These are phyloP conservation scores for Pammene aurita DNA, from an alignment of 2,888 invertebrate genomes.

Conservation along the genomic window DNA sequence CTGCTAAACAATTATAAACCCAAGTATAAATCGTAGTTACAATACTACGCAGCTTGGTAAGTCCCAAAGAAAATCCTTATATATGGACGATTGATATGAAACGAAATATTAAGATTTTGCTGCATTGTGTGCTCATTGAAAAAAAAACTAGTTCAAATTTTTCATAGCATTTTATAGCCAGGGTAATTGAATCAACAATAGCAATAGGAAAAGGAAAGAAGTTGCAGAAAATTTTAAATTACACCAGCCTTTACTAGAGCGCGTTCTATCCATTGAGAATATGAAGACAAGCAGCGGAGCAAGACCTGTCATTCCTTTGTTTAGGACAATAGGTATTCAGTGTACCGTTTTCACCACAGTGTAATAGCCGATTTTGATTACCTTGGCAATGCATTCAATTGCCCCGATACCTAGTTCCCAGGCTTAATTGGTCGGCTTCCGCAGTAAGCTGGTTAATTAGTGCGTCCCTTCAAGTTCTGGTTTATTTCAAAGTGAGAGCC, in stretches of 20 bases:
- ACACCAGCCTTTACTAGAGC: constrained; percentile 55
- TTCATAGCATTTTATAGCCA: neutral
- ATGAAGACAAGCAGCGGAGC: constrained; percentile 53
- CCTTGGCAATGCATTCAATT: constrained; percentile 63
- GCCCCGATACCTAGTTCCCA: constrained; percentile 49
- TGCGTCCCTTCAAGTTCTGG: constrained; percentile 44
- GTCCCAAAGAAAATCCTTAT: no score
- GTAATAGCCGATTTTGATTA: constrained; percentile 47
- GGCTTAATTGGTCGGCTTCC: constrained; percentile 45
- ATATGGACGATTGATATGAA: no score
- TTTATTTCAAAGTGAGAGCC: constrained; percentile 29
- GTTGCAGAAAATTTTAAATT: constrained; percentile 47
- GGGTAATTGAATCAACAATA: constrained; percentile 16
- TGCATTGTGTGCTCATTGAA: neutral
- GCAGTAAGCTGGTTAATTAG: constrained; percentile 48
- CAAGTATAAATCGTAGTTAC: no score
- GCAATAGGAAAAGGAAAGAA: constrained; percentile 22
- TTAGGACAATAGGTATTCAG: constrained; percentile 65
- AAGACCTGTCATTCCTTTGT: constrained; percentile 74
- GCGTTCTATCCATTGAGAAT: constrained; percentile 63
- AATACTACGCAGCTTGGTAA: no score
- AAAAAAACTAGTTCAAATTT: no score
- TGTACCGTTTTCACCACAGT: constrained; percentile 52
- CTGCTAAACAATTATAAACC: no score
- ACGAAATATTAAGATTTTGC: neutral